phyloP scores from a whole-genome alignment of 2,797 vertebrate species.

The Australoheros facetus region DNA sequence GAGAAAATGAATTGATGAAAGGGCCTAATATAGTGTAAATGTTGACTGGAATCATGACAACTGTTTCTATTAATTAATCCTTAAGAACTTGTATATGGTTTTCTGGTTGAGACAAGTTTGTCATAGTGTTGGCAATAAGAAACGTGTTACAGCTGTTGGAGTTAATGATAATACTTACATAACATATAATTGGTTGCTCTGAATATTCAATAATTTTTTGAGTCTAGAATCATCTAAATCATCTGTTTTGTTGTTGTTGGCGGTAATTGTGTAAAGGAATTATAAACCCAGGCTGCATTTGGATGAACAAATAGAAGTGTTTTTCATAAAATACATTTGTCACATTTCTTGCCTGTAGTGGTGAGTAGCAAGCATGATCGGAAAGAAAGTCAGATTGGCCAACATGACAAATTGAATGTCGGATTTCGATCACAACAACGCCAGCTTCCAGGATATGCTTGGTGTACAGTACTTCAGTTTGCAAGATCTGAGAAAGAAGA shows the following conservation, averaged over 20 bases:
- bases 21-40: background rate
- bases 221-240: background rate
- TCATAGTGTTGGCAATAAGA: background rate
- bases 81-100: background rate
- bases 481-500: constrained; percentile 15
- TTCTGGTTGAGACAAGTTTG: background rate
- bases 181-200: constrained; percentile 38
- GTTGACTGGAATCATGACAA: background rate
- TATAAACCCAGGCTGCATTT: background rate
- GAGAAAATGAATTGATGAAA: background rate
- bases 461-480: constrained; percentile 18
- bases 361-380: background rate
- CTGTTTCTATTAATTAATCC: background rate
- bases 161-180: background rate
- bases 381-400: background rate
- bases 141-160: background rate
- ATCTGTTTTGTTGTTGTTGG: constrained; percentile 10
- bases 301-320: background rate
- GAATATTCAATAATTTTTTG: constrained; percentile 34
- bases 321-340: constrained; percentile 34
- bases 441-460: constrained; percentile 6
- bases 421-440: constrained; percentile 24
- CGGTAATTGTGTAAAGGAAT: constrained; percentile 9
- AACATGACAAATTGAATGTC: constrained; percentile 5
- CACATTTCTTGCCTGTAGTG: constrained; percentile 15